A percentile compares a stretch with the other conserved stretches of the same genome.
phyloP scores from a whole-genome alignment of 2,113 vertebrate species.

The Mystacornis crossleyi region DNA sequence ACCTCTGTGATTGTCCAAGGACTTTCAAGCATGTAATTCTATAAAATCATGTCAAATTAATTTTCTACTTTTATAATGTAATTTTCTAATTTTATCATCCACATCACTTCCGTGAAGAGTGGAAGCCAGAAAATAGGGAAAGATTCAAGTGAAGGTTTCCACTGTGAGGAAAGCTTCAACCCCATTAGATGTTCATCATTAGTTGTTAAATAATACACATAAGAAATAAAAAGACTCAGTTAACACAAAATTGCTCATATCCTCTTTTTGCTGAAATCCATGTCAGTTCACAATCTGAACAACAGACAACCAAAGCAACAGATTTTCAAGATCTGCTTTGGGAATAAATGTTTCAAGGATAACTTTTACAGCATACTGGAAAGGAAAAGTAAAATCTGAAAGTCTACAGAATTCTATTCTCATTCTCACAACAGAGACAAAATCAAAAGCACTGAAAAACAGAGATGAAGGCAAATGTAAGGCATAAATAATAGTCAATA shows the following conservation, averaged over 20 bases:
- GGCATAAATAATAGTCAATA: not conserved
- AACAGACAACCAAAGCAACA: not conserved
- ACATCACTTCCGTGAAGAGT: not conserved
- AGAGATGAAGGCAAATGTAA: not conserved
- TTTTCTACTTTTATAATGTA: not conserved
- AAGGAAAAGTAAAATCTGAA: not conserved
- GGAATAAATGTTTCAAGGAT: not conserved
- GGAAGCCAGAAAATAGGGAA: not conserved
- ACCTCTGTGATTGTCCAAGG: not conserved
- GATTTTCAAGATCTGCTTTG: not conserved
- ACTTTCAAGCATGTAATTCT: not conserved
- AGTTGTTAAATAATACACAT: not conserved
- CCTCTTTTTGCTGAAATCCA: not conserved
- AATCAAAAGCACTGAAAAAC: not conserved
- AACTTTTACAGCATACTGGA: not conserved
- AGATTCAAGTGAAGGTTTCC: not conserved
- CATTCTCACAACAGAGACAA: accelerated
- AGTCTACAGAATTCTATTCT: not conserved
- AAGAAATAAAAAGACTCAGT: not conserved
- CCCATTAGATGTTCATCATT: not conserved
- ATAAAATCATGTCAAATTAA: not conserved
- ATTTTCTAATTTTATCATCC: not conserved
- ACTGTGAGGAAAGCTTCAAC: not conserved
- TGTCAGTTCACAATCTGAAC: not conserved
- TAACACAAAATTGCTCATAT: not conserved